These are phyloP conservation scores for Pilophorus perplexus DNA, from an alignment of 2,888 invertebrate species.

Conservation along the genomic window DNA sequence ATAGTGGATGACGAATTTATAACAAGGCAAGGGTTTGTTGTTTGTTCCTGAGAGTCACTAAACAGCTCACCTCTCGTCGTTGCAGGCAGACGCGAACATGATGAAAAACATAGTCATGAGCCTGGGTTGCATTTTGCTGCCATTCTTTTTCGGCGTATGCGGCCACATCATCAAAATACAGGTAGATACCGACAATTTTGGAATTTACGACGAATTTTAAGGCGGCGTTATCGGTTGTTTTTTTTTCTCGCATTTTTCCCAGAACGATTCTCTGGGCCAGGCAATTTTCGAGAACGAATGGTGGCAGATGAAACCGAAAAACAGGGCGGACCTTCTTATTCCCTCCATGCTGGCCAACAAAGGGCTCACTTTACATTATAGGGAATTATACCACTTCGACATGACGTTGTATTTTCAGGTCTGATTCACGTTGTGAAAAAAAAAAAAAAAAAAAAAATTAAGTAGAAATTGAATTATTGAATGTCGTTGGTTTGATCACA, in stretches of 20 bases:
- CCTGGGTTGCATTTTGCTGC: not conserved
- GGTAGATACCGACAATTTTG: too few species aligned
- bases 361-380: not conserved
- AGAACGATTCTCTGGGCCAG: not conserved
- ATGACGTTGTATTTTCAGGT: not conserved
- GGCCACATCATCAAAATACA: constrained; percentile 5
- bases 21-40: too few species aligned
- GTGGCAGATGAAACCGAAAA: not conserved
- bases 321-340: not conserved
- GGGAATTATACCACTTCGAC: not conserved
- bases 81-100: not conserved
- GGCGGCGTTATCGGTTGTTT: too few species aligned
- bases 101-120: constrained; percentile 1
- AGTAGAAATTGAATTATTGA: too few species aligned
- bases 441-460: too few species aligned
- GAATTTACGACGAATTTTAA: too few species aligned
- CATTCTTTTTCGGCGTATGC: constrained; percentile 1
- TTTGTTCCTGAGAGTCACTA: too few species aligned
- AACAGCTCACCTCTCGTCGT: too few species aligned
- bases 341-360: not conserved
- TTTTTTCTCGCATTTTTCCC: too few species aligned
- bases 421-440: too few species aligned
- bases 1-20: too few species aligned
- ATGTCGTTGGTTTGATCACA: not conserved
- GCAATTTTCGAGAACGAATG: not conserved